A percentile compares a stretch with the other conserved stretches of the same genome.
Conservation (phyloP, 2,797 vertebrate species). For the Iguana delicatissima region DNA sequence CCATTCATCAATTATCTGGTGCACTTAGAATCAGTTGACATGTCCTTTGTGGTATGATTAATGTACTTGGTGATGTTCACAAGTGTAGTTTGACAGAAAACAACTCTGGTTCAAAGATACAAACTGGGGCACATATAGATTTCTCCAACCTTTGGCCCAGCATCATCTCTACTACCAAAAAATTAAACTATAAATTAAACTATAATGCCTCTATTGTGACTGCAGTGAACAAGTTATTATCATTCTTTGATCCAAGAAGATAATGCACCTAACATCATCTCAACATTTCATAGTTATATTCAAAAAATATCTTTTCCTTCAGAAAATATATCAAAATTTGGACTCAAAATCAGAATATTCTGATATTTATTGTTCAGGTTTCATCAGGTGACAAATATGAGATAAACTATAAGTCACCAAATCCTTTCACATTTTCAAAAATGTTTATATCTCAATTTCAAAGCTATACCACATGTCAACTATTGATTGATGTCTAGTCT, state of each 20-base stretch:
- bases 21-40: constrained; percentile 17
- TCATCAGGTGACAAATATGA: neutral
- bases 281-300: neutral
- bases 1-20: constrained; percentile 10
- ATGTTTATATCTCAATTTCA: neutral
- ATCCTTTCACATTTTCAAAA: neutral
- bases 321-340: neutral
- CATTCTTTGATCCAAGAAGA: neutral
- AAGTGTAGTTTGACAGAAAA: constrained; percentile 1
- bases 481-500: neutral
- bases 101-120: constrained; percentile 4
- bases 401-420: neutral
- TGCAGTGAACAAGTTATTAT: neutral
- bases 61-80: neutral
- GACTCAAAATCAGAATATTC: neutral
- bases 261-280: neutral
- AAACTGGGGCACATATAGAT: neutral
- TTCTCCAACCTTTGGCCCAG: neutral
- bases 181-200: neutral
- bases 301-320: neutral
- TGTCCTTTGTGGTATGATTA: neutral
- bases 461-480: neutral
- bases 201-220: neutral
- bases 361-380: neutral
- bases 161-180: neutral